These are phyloP conservation scores for Anoplopoma fimbria DNA, from an alignment of 2,113 vertebrate genomes.

Conservation along the genomic window DNA sequence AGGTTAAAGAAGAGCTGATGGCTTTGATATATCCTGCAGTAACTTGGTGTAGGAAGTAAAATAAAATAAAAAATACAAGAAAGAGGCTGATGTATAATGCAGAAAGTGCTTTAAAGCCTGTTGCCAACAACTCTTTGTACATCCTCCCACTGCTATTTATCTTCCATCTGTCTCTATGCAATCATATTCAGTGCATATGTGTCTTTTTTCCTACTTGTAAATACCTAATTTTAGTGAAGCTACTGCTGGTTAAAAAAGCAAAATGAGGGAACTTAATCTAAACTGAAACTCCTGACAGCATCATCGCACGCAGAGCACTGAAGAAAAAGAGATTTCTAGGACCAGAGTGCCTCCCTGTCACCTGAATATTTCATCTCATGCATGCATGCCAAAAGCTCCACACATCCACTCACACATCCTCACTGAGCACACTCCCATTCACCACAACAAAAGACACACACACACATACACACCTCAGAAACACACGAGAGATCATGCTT, in stretches of 20 bases:
- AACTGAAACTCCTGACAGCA: conserved; percentile 6
- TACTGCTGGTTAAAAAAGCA: background rate
- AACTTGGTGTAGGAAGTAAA: conserved; percentile 46
- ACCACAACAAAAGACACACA: conserved; percentile 18
- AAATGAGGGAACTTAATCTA: conserved; percentile 7
- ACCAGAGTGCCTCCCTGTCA: conserved; percentile 51
- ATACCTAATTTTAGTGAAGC: conserved; percentile 21
- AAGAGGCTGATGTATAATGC: conserved; percentile 75
- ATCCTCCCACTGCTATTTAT: conserved; percentile 38
- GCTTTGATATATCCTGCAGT: conserved; percentile 64
- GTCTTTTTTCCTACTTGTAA: background rate
- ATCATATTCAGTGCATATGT: conserved; percentile 3
- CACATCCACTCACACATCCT: conserved; percentile 27
- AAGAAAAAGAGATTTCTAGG: conserved; percentile 40
- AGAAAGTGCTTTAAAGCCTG: conserved; percentile 71
- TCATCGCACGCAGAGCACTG: background rate
- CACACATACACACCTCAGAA: conserved; percentile 21
- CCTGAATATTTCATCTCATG: conserved; percentile 80
- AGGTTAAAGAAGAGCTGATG: conserved; percentile 58
- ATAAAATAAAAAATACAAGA: conserved; percentile 8
- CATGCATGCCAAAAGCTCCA: conserved; percentile 52
- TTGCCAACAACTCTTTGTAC: conserved; percentile 61
- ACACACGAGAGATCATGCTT: conserved; percentile 33
- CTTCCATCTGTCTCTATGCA: conserved; percentile 14
- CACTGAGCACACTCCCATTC: conserved; percentile 11